Evolutionary conservation across 2,888 invertebrate species (phyloP).

Genomic region (Melanostoma scalare): DNA sequence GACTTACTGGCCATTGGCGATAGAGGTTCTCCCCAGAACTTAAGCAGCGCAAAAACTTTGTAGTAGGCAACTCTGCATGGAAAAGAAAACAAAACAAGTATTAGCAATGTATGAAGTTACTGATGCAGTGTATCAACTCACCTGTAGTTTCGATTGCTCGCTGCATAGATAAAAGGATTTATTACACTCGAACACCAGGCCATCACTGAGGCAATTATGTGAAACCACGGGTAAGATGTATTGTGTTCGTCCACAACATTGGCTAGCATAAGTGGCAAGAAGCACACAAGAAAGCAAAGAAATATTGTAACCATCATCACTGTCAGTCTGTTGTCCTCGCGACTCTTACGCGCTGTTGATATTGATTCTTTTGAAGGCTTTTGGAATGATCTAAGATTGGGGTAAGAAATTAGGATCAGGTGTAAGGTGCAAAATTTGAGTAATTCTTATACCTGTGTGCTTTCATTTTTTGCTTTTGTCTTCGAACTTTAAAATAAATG

Average conservation of each 20-base stretch:
- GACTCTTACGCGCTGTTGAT: slow-evolving; percentile 79
- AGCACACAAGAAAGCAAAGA: slow-evolving; percentile 92
- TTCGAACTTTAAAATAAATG: slow-evolving; percentile 91
- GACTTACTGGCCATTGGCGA: slow-evolving; percentile 81
- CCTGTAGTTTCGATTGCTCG: slow-evolving; percentile 92
- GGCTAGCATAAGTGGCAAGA: slow-evolving; percentile 93
- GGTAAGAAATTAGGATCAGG: neutral
- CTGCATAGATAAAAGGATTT: slow-evolving; percentile 95
- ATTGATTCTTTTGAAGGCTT: slow-evolving; percentile 76
- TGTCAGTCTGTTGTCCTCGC: slow-evolving; percentile 91
- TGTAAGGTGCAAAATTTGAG: neutral
- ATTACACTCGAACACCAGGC: slow-evolving; percentile 95
- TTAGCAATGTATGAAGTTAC: neutral
- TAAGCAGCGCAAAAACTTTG: slow-evolving; percentile 79
- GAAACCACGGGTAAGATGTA: slow-evolving; percentile 87
- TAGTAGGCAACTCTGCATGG: slow-evolving; percentile 79
- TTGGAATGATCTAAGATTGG: slow-evolving; percentile 76
- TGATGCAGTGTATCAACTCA: slow-evolving; percentile 53
- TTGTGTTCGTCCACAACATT: slow-evolving; percentile 93
- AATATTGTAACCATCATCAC: slow-evolving; percentile 94
- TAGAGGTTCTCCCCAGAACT: slow-evolving; percentile 81
- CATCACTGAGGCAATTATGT: slow-evolving; percentile 91
- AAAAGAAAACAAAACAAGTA: slow-evolving; percentile 27
- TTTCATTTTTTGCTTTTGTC: slow-evolving; percentile 88
- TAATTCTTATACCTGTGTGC: slow-evolving; percentile 85